Evolutionary conservation across 1,140 invertebrate species (phyloP), one percentile per base, ranked within the genome.

Genomic region (Chironomus striatipennis): DNA sequence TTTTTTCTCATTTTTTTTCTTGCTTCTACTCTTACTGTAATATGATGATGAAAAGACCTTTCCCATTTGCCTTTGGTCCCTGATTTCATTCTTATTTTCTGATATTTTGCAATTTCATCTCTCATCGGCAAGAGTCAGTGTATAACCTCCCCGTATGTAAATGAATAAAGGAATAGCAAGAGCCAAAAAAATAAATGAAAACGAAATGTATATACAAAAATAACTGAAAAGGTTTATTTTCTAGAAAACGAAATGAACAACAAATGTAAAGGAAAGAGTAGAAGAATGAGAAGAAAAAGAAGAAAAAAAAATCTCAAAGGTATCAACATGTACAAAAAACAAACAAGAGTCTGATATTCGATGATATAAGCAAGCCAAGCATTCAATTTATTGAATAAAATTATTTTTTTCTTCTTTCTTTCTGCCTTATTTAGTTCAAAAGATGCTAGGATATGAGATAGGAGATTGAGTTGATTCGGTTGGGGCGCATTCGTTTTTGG

Each of bases 41-140:
- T 47, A 10, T 47, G 9, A 47, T 47, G 8, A 10, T 47, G 8
- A 12, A 57, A 57, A 57, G 47, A 57, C 47, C 47, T 57, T 57
- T 57, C 47, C 47, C 12, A n/a, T 57, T 57, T 57, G 12, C 47
- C n/a, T 57, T 57, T 57, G 9, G 47, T 57, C 47, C 47, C 47
- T 57, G 47, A 57, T 57, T 57, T 57, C 47, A 57, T 57, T 57
- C n/a, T 57, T n/a, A 57, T 57, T 57, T 57, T 57, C 47, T 57
- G 47, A 57, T 57, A 57, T 57, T 57, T 57, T 57, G 47, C 47
- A 57, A 57, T 57, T 57, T 57, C 47, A 57, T 57, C 47, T 34
- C 24, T 34, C 24, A 34, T 34, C 24, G 24, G 24, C 24, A 34
- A 34, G 24, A 34, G 24, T 34, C 24, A 34, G 24, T 34, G 24